These are phyloP conservation scores for Hofmannophila pseudospretella DNA, from an alignment of 2,888 invertebrate genomes.

Conservation along the genomic window DNA sequence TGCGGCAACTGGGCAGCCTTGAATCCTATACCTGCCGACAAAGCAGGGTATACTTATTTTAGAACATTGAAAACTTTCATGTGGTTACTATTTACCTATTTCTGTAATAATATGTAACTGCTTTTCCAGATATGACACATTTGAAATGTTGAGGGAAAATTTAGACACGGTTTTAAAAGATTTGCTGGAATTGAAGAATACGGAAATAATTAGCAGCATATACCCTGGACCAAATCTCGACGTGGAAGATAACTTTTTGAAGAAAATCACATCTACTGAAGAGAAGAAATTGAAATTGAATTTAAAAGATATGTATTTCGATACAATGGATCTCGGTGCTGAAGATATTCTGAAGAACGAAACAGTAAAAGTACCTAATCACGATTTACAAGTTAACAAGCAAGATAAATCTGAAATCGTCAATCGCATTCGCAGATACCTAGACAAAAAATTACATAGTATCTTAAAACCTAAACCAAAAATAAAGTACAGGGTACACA, in stretches of 20 bases:
- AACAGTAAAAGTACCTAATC: conserved; percentile 17
- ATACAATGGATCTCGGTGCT: conserved; percentile 22
- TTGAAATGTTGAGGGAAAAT: conserved; percentile 92
- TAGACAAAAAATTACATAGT: conserved; percentile 41
- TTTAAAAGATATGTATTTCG: conserved; percentile 19
- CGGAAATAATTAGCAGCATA: conserved; percentile 37
- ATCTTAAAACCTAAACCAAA: conserved; percentile 30
- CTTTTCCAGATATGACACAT: conserved; percentile 85
- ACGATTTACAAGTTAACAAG: conserved; percentile 18
- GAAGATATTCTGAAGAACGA: conserved; percentile 24
- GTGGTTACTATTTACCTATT: no score
- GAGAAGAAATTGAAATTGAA: conserved; percentile 6
- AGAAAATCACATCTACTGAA: conserved; percentile 16
- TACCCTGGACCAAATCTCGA: conserved; percentile 60
- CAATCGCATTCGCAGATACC: conserved; percentile 55
- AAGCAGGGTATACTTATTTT: conserved; percentile 78
- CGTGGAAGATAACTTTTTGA: conserved; percentile 41
- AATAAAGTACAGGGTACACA: conserved; percentile 28
- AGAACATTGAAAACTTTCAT: background rate
- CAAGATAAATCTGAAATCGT: conserved; percentile 40
- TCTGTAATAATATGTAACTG: no score
- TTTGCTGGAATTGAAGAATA: conserved; percentile 77
- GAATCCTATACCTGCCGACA: conserved; percentile 93
- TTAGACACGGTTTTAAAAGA: conserved; percentile 83
- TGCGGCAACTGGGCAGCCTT: conserved; percentile 91